These are phyloP conservation scores for Phaenicophaeus curvirostris DNA, from an alignment of 2,797 vertebrate genomes.

Conservation along the genomic window DNA sequence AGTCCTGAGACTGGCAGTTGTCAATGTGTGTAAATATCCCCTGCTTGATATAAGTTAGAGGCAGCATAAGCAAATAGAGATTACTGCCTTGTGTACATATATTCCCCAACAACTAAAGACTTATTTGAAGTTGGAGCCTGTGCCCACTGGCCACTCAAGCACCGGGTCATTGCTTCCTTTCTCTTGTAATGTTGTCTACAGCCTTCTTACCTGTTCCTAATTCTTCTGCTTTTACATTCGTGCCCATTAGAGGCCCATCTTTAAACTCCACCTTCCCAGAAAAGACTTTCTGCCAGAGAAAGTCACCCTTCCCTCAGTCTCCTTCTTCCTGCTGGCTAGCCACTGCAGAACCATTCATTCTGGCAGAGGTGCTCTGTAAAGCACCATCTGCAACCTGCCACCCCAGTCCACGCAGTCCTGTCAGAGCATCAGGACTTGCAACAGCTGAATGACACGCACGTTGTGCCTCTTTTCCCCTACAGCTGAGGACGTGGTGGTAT, in stretches of 20 bases:
- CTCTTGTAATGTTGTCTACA: not conserved
- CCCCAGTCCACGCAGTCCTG: rapidly evolving
- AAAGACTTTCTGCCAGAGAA: not conserved
- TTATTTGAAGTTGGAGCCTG: not conserved
- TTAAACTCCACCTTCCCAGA: not conserved
- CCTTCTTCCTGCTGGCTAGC: not conserved
- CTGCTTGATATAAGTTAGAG: not conserved
- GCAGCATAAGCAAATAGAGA: not conserved
- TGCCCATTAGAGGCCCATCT: not conserved
- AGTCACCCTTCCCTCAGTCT: not conserved
- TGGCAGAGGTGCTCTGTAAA: not conserved
- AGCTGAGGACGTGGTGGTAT: not conserved
- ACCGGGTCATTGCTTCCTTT: not conserved
- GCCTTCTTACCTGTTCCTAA: not conserved
- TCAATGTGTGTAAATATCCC: not conserved
- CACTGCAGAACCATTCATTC: not conserved
- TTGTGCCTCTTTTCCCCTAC: not conserved
- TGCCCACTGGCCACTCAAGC: not conserved
- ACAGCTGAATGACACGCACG: not conserved
- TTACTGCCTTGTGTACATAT: not conserved
- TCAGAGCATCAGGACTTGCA: not conserved
- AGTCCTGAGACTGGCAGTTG: not conserved
- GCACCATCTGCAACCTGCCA: not conserved
- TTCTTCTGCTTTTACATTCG: not conserved
- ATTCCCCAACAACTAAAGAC: not conserved